phyloP scores from a whole-genome alignment of 2,797 vertebrate genomes.

The Rhinophrynus dorsalis region DNA sequence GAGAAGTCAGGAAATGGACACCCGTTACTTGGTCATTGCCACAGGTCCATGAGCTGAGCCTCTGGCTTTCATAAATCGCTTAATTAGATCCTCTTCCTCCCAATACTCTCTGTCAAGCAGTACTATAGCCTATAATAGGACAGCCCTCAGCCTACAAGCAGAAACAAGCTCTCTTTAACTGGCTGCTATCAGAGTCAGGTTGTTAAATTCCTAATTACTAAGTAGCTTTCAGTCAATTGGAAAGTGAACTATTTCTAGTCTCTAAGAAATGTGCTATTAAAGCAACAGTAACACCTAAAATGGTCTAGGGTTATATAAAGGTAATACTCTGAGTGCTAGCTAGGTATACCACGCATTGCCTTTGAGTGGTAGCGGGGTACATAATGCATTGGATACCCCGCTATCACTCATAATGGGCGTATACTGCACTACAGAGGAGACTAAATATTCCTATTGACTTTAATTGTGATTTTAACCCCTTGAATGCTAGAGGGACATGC shows the following conservation, averaged over 20 bases:
- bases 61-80: constrained; percentile 10
- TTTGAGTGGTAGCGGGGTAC: too few relatives aligned
- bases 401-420: too few relatives aligned
- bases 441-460: too few relatives aligned
- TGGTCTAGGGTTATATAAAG: too few relatives aligned
- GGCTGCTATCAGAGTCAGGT: not conserved
- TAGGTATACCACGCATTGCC: too few relatives aligned
- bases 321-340: too few relatives aligned
- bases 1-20: not conserved
- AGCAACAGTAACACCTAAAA: too few relatives aligned
- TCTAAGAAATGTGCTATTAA: too few relatives aligned
- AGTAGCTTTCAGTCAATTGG: not conserved
- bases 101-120: constrained; percentile 30
- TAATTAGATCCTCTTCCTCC: constrained; percentile 25
- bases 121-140: not conserved
- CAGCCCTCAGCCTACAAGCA: constrained; percentile 6
- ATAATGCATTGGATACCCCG: too few relatives aligned
- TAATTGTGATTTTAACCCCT: too few relatives aligned
- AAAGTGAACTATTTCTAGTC: not conserved
- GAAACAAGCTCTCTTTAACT: not conserved
- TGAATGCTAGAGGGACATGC: too few relatives aligned
- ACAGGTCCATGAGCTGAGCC: not conserved
- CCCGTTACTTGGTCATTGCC: not conserved
- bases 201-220: not conserved
- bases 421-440: too few relatives aligned